Evolutionary conservation across 2,888 invertebrate genomes (phyloP), one percentile per base, ranked within the genome.

Genomic region (Corythucha ciliata): DNA sequence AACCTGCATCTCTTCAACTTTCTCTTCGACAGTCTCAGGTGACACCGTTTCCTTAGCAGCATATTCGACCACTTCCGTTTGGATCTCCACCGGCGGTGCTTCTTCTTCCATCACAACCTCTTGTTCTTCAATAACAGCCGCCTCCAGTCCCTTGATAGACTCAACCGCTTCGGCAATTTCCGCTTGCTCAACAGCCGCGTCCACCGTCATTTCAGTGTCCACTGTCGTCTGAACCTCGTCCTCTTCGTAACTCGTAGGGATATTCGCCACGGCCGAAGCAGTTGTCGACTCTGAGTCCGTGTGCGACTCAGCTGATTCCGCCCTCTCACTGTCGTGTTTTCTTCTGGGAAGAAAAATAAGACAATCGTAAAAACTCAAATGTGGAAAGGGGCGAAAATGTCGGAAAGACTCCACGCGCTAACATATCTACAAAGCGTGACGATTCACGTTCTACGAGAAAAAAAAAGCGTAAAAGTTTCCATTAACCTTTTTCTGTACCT

Each of bases 401-500:
- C n/a, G n/a, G n/a, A n/a, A n/a, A n/a, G n/a, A n/a, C n/a, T n/a
- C n/a, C n/a, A n/a, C n/a, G n/a, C n/a, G n/a, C n/a, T n/a, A n/a
- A n/a, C n/a, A n/a, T n/a, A n/a, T n/a, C n/a, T n/a, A n/a, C n/a
- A n/a, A n/a, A n/a, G n/a, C n/a, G n/a, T n/a, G n/a, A n/a, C n/a
- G n/a, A n/a, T n/a, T n/a, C n/a, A n/a, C n/a, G n/a, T n/a, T n/a
- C n/a, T n/a, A n/a, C n/a, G n/a, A n/a, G n/a, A 29, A 29, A 29
- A 29, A 10, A 29, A 29, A 21, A 12, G 12, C 3, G 26, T 24
- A 26, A 37, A 41, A 37, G 29, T 25, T 29, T 39, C 52, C 36
- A 48, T 48, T 44, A 34, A 48, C 50, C 56, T 37, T 50, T 50
- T 50, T 27, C 24, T 42, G 26, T 50, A 57, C 55, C 52, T 57